These are phyloP conservation scores for Diabrotica balteata DNA, from an alignment of 2,888 invertebrate species.

Conservation along the genomic window DNA sequence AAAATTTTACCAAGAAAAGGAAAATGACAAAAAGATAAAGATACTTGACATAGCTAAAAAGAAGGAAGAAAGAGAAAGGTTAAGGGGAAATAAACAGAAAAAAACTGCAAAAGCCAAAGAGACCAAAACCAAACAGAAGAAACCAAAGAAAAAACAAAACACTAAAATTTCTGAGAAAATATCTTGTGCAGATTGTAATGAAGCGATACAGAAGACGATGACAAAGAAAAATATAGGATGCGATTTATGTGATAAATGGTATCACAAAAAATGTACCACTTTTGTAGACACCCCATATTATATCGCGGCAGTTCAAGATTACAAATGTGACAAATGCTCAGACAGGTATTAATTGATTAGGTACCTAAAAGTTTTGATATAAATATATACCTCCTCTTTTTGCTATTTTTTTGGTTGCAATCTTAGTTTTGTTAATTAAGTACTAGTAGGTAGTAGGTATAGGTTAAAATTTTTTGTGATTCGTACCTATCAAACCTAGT, in stretches of 20 bases:
- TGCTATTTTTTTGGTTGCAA: too few species aligned
- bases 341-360: too few species aligned
- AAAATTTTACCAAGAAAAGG: slow-evolving; percentile 10
- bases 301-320: not conserved
- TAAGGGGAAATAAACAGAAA: slow-evolving; percentile 7
- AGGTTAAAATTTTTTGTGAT: too few species aligned
- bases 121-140: slow-evolving; percentile 2
- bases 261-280: slow-evolving; percentile 21
- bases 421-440: too few species aligned
- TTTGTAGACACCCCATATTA: slow-evolving; percentile 14
- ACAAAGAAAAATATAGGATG: slow-evolving; percentile 21
- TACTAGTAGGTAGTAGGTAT: too few species aligned
- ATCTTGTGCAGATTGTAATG: slow-evolving; percentile 13
- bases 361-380: too few species aligned
- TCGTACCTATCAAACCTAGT: too few species aligned
- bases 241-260: slow-evolving; percentile 20
- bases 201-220: slow-evolving; percentile 22
- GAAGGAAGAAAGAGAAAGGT: slow-evolving; percentile 8
- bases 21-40: slow-evolving; percentile 8
- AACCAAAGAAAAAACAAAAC: slow-evolving; percentile 4
- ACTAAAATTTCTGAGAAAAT: not conserved
- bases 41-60: not conserved
- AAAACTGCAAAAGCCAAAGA: not conserved
- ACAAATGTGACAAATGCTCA: not conserved
- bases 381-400: too few species aligned